Percentiles rank a stretch among this genome's conserved stretches.
Evolutionary conservation across 1,140 invertebrate genomes (phyloP).

Genomic region (Chrysoperla carnea): DNA sequence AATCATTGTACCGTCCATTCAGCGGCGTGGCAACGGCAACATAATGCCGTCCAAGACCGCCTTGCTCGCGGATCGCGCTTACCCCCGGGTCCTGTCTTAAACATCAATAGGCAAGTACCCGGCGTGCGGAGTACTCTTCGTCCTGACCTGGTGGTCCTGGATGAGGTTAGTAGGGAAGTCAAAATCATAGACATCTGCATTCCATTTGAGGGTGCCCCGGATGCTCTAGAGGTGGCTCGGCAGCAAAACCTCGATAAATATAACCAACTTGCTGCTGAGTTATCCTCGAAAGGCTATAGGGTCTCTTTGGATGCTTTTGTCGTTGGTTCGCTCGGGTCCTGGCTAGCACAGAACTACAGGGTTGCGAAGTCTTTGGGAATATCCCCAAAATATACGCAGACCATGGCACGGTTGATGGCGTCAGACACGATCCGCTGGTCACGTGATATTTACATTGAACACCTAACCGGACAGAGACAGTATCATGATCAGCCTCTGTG

Average conservation of each 20-base stretch:
- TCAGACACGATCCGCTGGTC: conserved; percentile 12
- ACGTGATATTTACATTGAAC: conserved; percentile 12
- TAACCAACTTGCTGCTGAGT: conserved; percentile 3
- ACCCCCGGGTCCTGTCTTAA: background rate
- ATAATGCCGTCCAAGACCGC: conserved; percentile 1
- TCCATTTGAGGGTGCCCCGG: conserved; percentile 18
- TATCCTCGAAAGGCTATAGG: conserved; percentile 1
- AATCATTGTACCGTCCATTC: conserved; percentile 10
- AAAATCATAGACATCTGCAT: conserved; percentile 18
- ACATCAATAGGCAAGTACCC: background rate
- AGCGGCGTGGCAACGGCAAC: background rate
- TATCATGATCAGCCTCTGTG: background rate
- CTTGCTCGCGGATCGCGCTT: conserved; percentile 6
- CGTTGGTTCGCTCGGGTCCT: conserved; percentile 13
- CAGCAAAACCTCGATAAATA: conserved; percentile 13
- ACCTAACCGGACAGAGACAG: background rate
- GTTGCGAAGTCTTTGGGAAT: conserved; percentile 3
- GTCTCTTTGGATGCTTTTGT: conserved; percentile 10
- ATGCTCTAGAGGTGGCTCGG: conserved; percentile 7
- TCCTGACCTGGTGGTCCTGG: conserved; percentile 16
- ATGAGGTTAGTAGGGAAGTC: conserved; percentile 8
- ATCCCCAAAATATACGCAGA: conserved; percentile 1
- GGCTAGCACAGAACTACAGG: conserved; percentile 11
- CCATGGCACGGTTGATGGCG: conserved; percentile 11
- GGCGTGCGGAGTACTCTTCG: conserved; percentile 4